phyloP scores from a whole-genome alignment of 2,113 vertebrate genomes.

The Eurypyga helias region DNA sequence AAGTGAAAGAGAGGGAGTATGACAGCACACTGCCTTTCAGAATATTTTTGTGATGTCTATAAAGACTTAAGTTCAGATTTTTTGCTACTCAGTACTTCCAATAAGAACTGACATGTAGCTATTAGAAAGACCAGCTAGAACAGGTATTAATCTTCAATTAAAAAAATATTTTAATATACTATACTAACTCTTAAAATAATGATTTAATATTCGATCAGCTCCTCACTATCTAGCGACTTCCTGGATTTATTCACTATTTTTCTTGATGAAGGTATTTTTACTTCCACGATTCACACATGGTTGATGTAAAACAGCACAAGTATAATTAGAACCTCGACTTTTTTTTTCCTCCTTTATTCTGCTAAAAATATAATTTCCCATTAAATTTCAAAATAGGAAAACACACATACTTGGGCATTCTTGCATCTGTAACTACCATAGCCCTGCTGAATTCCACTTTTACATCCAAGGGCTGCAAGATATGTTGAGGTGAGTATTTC shows the following conservation, averaged over 20 bases:
- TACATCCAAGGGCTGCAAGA: slow-evolving; percentile 92
- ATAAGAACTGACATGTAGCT: neutral
- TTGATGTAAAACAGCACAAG: accelerated
- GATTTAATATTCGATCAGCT: neutral
- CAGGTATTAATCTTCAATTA: neutral
- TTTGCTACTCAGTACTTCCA: neutral
- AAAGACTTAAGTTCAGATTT: neutral
- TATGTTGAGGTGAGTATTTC: slow-evolving; percentile 86
- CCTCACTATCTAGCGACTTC: neutral
- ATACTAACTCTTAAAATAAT: neutral
- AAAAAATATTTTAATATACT: neutral
- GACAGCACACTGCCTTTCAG: neutral
- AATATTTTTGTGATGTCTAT: neutral
- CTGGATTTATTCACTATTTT: neutral
- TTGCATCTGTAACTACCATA: slow-evolving; percentile 92
- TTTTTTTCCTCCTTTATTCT: neutral
- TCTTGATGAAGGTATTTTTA: neutral
- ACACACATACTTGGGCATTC: slow-evolving; percentile 91
- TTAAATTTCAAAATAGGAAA: neutral
- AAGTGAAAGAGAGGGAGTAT: neutral
- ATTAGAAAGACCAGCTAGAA: neutral
- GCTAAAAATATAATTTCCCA: neutral
- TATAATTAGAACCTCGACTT: neutral
- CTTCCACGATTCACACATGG: neutral
- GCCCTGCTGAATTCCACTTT: slow-evolving; percentile 90